Conservation (phyloP, 1,140 invertebrate species). For the Asobara japonica region DNA sequence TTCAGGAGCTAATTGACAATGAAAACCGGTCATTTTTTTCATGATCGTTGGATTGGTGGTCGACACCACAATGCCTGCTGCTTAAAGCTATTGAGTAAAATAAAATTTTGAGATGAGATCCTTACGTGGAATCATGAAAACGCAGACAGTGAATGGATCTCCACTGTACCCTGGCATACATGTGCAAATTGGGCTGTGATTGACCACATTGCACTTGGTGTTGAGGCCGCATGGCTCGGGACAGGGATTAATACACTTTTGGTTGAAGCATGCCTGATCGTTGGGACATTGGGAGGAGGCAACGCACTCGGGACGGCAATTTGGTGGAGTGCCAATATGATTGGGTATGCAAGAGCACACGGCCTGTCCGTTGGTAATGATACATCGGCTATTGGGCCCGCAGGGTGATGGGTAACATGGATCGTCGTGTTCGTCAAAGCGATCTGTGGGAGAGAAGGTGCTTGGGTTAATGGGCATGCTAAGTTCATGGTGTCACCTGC, state of each 20-base stretch:
- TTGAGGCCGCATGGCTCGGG: slow-evolving; percentile 63
- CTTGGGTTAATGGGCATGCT: not conserved
- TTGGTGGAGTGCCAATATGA: slow-evolving; percentile 67
- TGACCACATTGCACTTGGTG: slow-evolving; percentile 67
- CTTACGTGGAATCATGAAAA: slow-evolving; percentile 63
- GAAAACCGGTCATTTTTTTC: too few relatives aligned
- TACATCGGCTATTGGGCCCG: slow-evolving; percentile 68
- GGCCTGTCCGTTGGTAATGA: slow-evolving; percentile 63
- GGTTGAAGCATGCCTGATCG: slow-evolving; percentile 64
- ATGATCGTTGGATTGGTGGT: too few relatives aligned
- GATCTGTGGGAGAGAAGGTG: slow-evolving; percentile 39
- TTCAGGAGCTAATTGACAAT: slow-evolving; percentile 20
- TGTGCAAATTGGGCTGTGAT: slow-evolving; percentile 70
- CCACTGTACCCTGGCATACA: slow-evolving; percentile 67
- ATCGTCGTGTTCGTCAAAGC: slow-evolving; percentile 52
- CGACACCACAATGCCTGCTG: too few relatives aligned
- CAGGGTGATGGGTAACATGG: slow-evolving; percentile 69
- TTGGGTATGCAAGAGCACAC: slow-evolving; percentile 66
- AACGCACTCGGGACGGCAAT: slow-evolving; percentile 67
- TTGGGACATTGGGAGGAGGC: slow-evolving; percentile 64
- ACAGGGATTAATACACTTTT: slow-evolving; percentile 70
- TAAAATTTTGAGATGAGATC: not conserved
- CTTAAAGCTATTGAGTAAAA: too few relatives aligned
- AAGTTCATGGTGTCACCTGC: not conserved
- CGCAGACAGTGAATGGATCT: slow-evolving; percentile 70